phyloP scores from a whole-genome alignment of 2,797 vertebrate species.

The Phaenicophaeus curvirostris region DNA sequence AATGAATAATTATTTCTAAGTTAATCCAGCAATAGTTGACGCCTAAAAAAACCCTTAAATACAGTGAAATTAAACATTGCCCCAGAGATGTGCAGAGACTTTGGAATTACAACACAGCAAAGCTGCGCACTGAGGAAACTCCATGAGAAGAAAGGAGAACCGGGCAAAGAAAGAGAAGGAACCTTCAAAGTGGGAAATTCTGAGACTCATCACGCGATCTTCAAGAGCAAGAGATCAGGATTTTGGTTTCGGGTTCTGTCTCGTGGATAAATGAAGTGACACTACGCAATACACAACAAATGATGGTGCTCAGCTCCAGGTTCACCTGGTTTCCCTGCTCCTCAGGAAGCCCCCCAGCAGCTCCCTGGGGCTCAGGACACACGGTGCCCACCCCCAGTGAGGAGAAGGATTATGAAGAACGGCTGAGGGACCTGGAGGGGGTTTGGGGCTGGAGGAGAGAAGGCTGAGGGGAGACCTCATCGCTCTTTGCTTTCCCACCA shows the following conservation, averaged over 20 bases:
- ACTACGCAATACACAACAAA: background rate
- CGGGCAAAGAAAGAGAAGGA: background rate
- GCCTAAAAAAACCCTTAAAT: background rate
- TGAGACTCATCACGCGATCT: background rate
- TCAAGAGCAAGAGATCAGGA: rapidly evolving
- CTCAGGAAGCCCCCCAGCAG: background rate
- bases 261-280: background rate
- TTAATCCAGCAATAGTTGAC: background rate
- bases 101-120: no score
- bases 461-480: no score
- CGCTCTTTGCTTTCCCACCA: background rate
- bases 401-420: no score
- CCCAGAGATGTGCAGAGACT: no score
- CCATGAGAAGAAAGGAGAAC: background rate
- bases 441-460: no score
- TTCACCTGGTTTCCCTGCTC: background rate
- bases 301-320: background rate
- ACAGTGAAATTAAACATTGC: background rate
- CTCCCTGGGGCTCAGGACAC: rapidly evolving
- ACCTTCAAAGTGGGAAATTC: background rate
- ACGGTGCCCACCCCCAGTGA: no score
- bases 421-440: no score
- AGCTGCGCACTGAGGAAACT: background rate
- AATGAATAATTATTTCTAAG: background rate
- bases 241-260: background rate